Percentiles rank a stretch among this genome's conserved stretches.
These are phyloP conservation scores for Salarias fasciatus DNA, from an alignment of 2,797 vertebrate genomes.

Conservation along the genomic window DNA sequence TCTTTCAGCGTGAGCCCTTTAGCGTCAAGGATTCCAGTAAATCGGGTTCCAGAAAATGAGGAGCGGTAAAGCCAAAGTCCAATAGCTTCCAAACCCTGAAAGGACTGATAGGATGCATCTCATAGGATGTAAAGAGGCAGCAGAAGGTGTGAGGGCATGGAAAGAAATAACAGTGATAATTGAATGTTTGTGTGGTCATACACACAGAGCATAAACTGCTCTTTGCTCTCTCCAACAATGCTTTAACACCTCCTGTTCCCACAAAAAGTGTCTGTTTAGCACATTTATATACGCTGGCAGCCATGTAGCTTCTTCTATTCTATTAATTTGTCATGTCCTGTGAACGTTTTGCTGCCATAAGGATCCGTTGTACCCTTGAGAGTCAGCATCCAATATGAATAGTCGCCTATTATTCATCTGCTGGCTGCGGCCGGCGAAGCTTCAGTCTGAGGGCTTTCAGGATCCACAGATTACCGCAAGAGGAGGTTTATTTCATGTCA, in stretches of 20 bases:
- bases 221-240: background rate
- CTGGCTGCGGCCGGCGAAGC: constrained; percentile 4
- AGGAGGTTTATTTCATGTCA: constrained; percentile 38
- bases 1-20: too few relatives aligned
- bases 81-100: background rate
- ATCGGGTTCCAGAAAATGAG: too few relatives aligned
- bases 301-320: too few relatives aligned
- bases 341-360: too few relatives aligned
- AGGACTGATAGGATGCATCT: background rate
- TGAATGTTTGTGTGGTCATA: background rate
- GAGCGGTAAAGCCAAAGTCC: too few relatives aligned
- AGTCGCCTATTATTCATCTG: constrained; percentile 35
- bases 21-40: too few relatives aligned
- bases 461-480: constrained; percentile 20
- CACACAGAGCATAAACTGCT: background rate
- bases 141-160: background rate
- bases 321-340: too few relatives aligned
- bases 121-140: background rate
- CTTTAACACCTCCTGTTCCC: too few relatives aligned
- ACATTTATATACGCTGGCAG: too few relatives aligned
- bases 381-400: constrained; percentile 8
- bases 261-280: too few relatives aligned
- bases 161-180: too few relatives aligned
- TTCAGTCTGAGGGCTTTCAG: constrained; percentile 1
- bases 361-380: background rate